Evolutionary conservation across 2,797 vertebrate species (phyloP).

Genomic region (Streptopelia turtur): DNA sequence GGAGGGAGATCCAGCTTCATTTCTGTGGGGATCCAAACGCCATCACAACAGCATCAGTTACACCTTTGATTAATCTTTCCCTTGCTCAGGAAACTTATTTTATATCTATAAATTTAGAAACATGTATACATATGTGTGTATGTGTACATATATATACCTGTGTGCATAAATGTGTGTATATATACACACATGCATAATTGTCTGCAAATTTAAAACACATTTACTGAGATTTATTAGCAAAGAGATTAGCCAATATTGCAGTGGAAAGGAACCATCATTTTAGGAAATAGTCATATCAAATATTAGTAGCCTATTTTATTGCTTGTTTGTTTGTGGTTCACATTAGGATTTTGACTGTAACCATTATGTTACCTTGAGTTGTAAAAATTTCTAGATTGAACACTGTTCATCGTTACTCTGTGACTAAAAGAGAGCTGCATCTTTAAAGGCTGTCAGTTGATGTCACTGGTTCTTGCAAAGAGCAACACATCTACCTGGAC

Average conservation of each 20-base stretch:
- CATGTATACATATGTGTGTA: fast-evolving
- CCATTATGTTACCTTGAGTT: background rate
- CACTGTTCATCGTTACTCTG: background rate
- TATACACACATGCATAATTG: background rate
- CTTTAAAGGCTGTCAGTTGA: background rate
- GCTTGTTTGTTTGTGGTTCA: background rate
- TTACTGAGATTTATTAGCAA: background rate
- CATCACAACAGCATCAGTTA: background rate
- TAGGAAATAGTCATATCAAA: background rate
- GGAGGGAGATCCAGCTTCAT: background rate
- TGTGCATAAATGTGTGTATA: background rate
- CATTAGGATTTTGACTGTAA: background rate
- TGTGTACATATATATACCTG: background rate
- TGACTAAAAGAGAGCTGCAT: background rate
- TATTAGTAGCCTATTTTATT: background rate
- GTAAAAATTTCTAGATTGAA: background rate
- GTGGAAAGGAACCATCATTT: background rate
- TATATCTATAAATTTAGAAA: background rate
- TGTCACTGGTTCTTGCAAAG: background rate
- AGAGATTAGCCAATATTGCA: background rate
- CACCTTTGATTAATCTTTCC: background rate
- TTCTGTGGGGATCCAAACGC: background rate
- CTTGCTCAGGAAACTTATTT: background rate
- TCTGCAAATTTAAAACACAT: background rate
- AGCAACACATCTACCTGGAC: background rate